A percentile compares a stretch with the other conserved stretches of the same genome.
These are phyloP conservation scores for Sebastes iracundus DNA, from an alignment of 2,797 vertebrate genomes.

Conservation along the genomic window DNA sequence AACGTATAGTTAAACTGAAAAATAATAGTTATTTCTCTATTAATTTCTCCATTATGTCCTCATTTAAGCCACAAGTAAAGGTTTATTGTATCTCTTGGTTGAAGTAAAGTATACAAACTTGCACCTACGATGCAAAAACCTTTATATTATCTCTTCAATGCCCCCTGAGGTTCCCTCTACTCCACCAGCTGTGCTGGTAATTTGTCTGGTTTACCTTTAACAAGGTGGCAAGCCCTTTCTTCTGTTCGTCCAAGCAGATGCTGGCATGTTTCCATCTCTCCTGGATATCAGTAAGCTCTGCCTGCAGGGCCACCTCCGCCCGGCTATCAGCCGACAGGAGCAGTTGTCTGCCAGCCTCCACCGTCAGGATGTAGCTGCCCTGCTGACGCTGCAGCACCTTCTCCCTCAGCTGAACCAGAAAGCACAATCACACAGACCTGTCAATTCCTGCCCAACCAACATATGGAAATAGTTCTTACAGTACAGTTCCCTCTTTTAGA, in stretches of 20 bases:
- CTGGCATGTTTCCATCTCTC: conserved; percentile 89
- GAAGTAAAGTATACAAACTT: background rate
- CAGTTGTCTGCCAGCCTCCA: conserved; percentile 94
- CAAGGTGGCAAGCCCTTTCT: conserved; percentile 87
- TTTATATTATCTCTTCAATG: background rate
- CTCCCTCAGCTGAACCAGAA: conserved; percentile 89
- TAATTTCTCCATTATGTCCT: background rate
- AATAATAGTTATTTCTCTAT: background rate
- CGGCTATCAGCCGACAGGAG: conserved; percentile 89
- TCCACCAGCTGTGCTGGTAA: background rate
- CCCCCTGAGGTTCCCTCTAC: background rate
- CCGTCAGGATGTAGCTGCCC: conserved; percentile 94
- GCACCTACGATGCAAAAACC: background rate
- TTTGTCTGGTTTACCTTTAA: conserved; percentile 84
- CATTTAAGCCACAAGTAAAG: background rate
- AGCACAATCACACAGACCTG: background rate
- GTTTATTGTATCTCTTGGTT: background rate
- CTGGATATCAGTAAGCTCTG: conserved; percentile 91
- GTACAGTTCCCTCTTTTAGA: background rate
- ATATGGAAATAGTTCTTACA: background rate
- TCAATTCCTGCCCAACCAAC: background rate
- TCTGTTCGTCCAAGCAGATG: conserved; percentile 87
- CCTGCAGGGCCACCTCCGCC: conserved; percentile 87
- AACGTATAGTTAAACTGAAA: background rate
- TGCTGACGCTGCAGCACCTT: conserved; percentile 94